Base-by-base conservation (phyloP, 2,888 invertebrate species). In the Biston betularia region DNA sequence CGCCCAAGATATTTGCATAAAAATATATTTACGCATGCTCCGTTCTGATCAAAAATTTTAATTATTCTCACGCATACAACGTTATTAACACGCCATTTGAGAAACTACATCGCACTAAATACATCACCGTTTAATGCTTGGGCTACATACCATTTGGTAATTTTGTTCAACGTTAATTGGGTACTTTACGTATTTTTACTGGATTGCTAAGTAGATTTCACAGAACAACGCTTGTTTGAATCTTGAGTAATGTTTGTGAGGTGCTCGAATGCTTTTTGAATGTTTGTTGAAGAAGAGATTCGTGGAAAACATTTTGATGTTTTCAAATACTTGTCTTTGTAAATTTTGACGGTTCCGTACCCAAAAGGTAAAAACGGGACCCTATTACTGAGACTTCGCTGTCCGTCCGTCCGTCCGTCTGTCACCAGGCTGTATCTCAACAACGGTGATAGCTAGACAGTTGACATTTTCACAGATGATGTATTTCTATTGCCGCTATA, bases 81-180 rank as follows among this genome's bases (percentile, higher is more conserved):
- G 34, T 14, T 9, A 12, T 24, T 24, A 14, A 6, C 64, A 64
- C 64, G 64, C 58, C 42, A 64, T 53, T 59, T 42, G 53, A 59
- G 59, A 53, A 64, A 64, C 59, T 59, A 58, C 53, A 24, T 24
- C 24, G 50, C 33, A 35, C 38, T 59, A 44, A 50, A 8, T n/a
- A 59, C 42, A 14, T 40, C 42, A 42, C 40, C 24, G 44, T 38
- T 50, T 64, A 58, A 58, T 54, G 52, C 53, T 48, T 52, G 57
- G 56, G 40, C 58, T 44, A 44, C 59, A 65, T 65, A 65, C 65
- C 65, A 44, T 59, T 55, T 60, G 35, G 65, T 55, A 59, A 65
- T 65, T 65, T 64, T 38, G 58, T 58, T 54, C 15, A 44, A 49
- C 48, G 49, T 55, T 65, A 52, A 64, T 64, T 58, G 49, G 15